phyloP scores from a whole-genome alignment of 2,888 invertebrate species.

The Maniola hyperantus region DNA sequence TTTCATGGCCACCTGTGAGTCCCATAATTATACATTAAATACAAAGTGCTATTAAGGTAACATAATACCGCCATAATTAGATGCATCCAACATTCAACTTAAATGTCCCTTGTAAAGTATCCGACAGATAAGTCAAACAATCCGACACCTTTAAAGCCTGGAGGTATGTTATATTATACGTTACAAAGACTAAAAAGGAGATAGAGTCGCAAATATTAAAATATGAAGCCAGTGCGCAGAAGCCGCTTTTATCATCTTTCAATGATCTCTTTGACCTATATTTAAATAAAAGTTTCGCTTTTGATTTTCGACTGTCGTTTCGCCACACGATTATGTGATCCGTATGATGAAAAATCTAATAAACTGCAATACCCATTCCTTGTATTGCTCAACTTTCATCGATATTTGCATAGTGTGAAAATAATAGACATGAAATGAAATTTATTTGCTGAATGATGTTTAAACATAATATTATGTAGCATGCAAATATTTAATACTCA shows the following conservation, averaged over 20 bases:
- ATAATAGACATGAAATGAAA: too few relatives aligned
- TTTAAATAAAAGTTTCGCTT: neutral
- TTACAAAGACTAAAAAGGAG: neutral
- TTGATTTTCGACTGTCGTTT: neutral
- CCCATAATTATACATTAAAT: neutral
- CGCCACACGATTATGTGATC: too few relatives aligned
- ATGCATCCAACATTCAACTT: slow-evolving; percentile 13
- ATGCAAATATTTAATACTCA: too few relatives aligned
- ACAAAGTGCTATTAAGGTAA: neutral
- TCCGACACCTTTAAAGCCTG: slow-evolving; percentile 12
- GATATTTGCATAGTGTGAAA: too few relatives aligned
- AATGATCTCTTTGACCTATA: neutral
- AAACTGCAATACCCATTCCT: too few relatives aligned
- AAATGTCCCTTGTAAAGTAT: slow-evolving; percentile 19
- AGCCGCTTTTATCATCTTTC: neutral
- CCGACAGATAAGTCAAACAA: slow-evolving; percentile 22
- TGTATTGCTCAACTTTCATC: too few relatives aligned
- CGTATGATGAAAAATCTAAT: too few relatives aligned
- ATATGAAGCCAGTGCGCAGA: neutral
- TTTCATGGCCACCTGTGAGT: neutral
- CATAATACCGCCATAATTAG: slow-evolving; percentile 13
- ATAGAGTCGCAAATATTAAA: neutral
- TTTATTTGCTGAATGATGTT: too few relatives aligned
- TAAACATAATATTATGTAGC: too few relatives aligned
- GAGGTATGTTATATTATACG: slow-evolving; percentile 5